Conservation (phyloP, 2,797 vertebrate species). For the Psittacula echo region DNA sequence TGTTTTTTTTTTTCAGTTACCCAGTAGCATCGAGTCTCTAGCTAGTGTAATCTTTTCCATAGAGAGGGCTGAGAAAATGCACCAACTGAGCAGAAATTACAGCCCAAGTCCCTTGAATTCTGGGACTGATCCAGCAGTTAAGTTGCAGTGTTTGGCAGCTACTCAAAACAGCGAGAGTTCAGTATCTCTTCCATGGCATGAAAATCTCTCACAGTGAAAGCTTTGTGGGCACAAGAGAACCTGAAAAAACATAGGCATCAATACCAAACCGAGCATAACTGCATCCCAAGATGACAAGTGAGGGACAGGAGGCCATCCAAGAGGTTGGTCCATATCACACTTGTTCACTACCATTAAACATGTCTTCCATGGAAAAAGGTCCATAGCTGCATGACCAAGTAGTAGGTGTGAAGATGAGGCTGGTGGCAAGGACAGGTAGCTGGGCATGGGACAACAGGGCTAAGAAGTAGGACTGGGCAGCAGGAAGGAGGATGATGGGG, state of each 20-base stretch:
- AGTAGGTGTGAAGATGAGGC: neutral
- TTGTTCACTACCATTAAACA: neutral
- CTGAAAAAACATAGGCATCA: neutral
- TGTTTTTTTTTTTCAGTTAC: neutral
- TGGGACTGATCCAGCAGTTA: neutral
- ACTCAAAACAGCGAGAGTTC: neutral
- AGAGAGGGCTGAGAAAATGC: neutral
- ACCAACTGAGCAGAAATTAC: neutral
- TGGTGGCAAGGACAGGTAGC: neutral
- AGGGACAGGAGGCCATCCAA: neutral
- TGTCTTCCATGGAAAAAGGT: fast-evolving
- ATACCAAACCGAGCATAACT: neutral
- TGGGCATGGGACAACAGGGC: neutral
- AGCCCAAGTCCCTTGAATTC: neutral
- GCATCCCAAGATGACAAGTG: fast-evolving
- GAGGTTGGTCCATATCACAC: neutral
- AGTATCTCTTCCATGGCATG: neutral
- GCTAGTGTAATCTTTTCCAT: neutral
- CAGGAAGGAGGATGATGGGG: neutral
- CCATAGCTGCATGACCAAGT: neutral
- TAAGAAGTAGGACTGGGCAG: neutral
- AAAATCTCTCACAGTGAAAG: neutral
- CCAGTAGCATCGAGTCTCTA: neutral
- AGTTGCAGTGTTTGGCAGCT: neutral
- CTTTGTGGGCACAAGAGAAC: neutral